Conservation (phyloP, 2,113 vertebrate species). For the Crypturellus undulatus region DNA sequence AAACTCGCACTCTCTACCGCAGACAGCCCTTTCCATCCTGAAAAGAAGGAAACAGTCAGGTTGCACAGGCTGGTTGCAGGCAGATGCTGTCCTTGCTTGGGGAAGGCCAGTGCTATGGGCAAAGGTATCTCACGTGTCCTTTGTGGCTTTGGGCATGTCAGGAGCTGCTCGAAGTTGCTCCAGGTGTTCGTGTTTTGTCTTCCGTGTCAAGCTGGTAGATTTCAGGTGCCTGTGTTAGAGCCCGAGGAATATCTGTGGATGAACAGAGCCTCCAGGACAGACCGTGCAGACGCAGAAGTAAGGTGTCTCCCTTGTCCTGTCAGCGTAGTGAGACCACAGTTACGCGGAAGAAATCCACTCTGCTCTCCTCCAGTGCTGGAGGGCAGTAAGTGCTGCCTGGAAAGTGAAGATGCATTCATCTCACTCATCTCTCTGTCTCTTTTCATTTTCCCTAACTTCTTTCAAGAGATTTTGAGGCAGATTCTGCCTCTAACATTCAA, state of each 20-base stretch:
- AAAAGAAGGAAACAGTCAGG: not conserved
- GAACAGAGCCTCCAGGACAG: not conserved
- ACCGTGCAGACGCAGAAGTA: not conserved
- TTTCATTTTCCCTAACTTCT: not conserved
- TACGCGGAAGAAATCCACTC: not conserved
- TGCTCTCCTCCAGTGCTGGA: not conserved
- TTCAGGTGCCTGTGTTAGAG: not conserved
- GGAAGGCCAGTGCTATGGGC: accelerated
- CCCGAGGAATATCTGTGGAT: not conserved
- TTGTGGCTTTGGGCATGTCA: not conserved
- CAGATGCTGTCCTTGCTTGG: accelerated
- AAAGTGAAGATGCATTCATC: not conserved
- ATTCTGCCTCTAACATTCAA: not conserved
- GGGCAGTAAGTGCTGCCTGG: accelerated
- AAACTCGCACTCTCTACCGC: not conserved
- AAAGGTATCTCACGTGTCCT: not conserved
- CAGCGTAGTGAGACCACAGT: not conserved
- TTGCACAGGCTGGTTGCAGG: not conserved
- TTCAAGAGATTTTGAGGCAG: not conserved
- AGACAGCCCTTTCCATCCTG: not conserved
- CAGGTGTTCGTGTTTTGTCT: not conserved
- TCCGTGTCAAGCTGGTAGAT: not conserved
- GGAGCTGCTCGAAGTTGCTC: not conserved
- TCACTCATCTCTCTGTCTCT: not conserved
- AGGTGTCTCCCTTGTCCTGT: not conserved